Conservation (phyloP, 2,888 invertebrate genomes). For the Loripinus fragilis region DNA sequence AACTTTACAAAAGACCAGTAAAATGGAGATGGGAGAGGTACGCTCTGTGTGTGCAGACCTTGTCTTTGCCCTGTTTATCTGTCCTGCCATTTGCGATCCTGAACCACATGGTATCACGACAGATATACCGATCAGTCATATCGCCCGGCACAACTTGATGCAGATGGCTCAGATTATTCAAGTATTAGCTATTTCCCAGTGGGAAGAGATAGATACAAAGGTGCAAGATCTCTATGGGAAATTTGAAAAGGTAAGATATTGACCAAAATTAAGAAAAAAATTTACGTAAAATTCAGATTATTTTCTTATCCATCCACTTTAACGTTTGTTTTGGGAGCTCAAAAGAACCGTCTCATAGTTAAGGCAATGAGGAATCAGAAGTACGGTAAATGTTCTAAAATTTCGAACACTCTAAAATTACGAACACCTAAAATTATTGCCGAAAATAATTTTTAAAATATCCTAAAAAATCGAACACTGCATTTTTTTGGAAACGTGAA, state of each 20-base stretch:
- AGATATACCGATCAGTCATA: slow-evolving; percentile 95
- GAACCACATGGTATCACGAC: slow-evolving; percentile 95
- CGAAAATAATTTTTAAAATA: too few species aligned
- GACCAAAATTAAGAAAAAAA: too few species aligned
- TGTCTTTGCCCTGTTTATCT: slow-evolving; percentile 96
- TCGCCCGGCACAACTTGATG: slow-evolving; percentile 92
- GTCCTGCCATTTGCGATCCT: slow-evolving; percentile 98
- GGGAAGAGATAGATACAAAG: slow-evolving; percentile 91
- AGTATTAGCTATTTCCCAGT: slow-evolving; percentile 93
- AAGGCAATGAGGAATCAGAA: too few species aligned
- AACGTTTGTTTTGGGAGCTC: too few species aligned
- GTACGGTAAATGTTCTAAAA: too few species aligned
- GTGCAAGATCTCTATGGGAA: slow-evolving; percentile 90
- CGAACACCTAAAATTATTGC: too few species aligned
- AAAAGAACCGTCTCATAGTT: too few species aligned
- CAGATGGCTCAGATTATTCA: slow-evolving; percentile 95
- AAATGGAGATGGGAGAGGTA: slow-evolving; percentile 85
- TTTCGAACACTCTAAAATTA: too few species aligned
- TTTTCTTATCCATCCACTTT: too few species aligned
- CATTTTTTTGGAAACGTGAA: too few species aligned
- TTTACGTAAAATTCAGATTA: too few species aligned
- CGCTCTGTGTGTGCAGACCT: slow-evolving; percentile 93
- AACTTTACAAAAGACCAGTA: slow-evolving; percentile 86
- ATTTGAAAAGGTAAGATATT: slow-evolving; percentile 88
- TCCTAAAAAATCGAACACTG: too few species aligned